Evolutionary conservation across 2,888 invertebrate genomes (phyloP).

Genomic region (Pristionchus japonicus): DNA sequence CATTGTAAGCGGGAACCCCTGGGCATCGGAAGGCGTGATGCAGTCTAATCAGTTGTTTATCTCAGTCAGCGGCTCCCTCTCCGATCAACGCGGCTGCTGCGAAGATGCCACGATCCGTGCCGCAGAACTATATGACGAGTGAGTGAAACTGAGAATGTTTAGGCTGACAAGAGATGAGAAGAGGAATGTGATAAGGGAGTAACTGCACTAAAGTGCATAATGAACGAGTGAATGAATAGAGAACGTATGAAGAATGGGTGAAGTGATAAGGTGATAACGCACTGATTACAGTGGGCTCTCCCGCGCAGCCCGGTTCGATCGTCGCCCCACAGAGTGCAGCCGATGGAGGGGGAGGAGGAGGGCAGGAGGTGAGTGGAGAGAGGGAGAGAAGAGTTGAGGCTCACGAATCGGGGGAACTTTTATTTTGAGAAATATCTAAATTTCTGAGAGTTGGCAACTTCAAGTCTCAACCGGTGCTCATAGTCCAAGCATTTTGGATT

Average conservation of each 20-base stretch:
- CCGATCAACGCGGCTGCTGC: background rate
- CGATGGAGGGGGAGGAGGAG: background rate
- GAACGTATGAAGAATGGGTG: background rate
- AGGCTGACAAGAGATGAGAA: too few species aligned
- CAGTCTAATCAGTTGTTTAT: background rate
- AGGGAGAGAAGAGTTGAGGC: too few species aligned
- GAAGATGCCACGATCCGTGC: background rate
- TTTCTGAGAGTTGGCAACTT: too few species aligned
- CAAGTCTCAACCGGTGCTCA: too few species aligned
- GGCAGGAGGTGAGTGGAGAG: background rate
- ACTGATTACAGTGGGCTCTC: background rate
- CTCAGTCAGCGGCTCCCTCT: constrained; percentile 5
- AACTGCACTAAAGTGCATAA: too few species aligned
- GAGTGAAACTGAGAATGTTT: background rate
- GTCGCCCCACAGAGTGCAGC: background rate
- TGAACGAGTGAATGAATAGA: background rate
- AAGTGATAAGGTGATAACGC: background rate
- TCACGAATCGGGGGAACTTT: too few species aligned
- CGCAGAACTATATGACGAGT: constrained; percentile 15
- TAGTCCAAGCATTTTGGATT: background rate
- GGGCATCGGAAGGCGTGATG: too few species aligned
- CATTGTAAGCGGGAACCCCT: background rate
- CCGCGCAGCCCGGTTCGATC: background rate
- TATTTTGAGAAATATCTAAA: too few species aligned
- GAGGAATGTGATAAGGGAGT: too few species aligned